phyloP scores from a whole-genome alignment of 2,888 invertebrate species.

The Tetrapedia diversipes region DNA sequence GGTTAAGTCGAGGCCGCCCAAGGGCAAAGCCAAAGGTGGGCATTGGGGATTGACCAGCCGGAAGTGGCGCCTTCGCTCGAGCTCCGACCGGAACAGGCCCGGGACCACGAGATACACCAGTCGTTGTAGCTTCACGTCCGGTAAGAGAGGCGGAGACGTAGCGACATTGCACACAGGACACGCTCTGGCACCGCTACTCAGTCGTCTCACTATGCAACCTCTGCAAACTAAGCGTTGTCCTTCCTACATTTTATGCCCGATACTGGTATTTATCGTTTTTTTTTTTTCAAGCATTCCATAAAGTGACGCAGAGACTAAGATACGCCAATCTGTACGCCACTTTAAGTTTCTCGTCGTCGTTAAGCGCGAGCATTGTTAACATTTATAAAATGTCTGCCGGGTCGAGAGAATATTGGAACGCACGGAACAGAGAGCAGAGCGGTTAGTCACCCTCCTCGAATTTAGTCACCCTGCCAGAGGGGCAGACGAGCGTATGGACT shows the following conservation, averaged over 20 bases:
- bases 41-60: constrained; percentile 77
- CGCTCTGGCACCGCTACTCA: constrained; percentile 74
- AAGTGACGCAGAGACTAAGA: too few species aligned
- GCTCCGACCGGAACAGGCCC: constrained; percentile 77
- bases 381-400: background rate
- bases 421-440: constrained; percentile 5
- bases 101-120: constrained; percentile 79
- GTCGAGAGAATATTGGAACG: background rate
- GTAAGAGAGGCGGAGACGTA: constrained; percentile 70
- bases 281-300: background rate
- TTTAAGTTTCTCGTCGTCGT: too few species aligned
- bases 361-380: background rate
- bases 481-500: constrained; percentile 18
- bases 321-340: too few species aligned
- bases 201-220: constrained; percentile 77
- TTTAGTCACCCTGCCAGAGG: constrained; percentile 47
- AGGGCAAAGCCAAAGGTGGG: constrained; percentile 66
- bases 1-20: constrained; percentile 75
- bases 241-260: background rate
- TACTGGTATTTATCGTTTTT: too few species aligned
- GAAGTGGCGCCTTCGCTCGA: constrained; percentile 76
- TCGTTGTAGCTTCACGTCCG: constrained; percentile 75
- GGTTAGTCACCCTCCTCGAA: constrained; percentile 53
- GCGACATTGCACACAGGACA: constrained; percentile 77
- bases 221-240: constrained; percentile 74